Evolutionary conservation across 2,113 vertebrate species (phyloP).

Genomic region (Rhinogobius similis): DNA sequence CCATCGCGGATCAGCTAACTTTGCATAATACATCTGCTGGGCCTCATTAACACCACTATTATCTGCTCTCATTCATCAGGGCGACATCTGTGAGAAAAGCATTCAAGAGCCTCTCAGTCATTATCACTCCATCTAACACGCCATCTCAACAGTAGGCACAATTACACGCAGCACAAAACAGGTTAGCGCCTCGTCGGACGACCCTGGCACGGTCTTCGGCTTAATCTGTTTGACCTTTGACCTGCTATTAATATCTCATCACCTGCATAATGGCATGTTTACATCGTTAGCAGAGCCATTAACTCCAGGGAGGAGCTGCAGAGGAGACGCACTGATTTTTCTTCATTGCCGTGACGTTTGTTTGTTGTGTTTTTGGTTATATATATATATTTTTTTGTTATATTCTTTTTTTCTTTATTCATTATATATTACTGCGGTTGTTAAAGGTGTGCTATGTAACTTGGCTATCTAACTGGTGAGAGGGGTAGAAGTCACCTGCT

Average conservation of each 20-base stretch:
- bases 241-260: slow-evolving; percentile 44
- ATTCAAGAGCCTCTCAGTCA: slow-evolving; percentile 46
- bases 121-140: slow-evolving; percentile 54
- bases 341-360: slow-evolving; percentile 6
- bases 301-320: slow-evolving; percentile 12
- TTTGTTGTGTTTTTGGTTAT: slow-evolving; percentile 3
- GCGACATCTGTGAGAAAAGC: slow-evolving; percentile 35
- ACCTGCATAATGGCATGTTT: slow-evolving; percentile 48
- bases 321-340: slow-evolving; percentile 2
- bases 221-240: slow-evolving; percentile 21
- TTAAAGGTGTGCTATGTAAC: too few species aligned
- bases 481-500: too few species aligned
- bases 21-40: not conserved
- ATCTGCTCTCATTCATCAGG: slow-evolving; percentile 37
- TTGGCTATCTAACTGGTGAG: too few species aligned
- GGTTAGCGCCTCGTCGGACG: slow-evolving; percentile 23
- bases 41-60: slow-evolving; percentile 24
- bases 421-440: too few species aligned
- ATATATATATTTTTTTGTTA: too few species aligned
- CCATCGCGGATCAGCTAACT: not conserved
- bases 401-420: too few species aligned
- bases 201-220: slow-evolving; percentile 21
- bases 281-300: slow-evolving; percentile 54
- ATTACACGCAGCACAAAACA: slow-evolving; percentile 40
- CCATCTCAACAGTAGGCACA: slow-evolving; percentile 48